Evolutionary conservation across 2,113 vertebrate species (phyloP), one percentile per base, ranked within the genome.

Genomic region (Erythrolamprus reginae): DNA sequence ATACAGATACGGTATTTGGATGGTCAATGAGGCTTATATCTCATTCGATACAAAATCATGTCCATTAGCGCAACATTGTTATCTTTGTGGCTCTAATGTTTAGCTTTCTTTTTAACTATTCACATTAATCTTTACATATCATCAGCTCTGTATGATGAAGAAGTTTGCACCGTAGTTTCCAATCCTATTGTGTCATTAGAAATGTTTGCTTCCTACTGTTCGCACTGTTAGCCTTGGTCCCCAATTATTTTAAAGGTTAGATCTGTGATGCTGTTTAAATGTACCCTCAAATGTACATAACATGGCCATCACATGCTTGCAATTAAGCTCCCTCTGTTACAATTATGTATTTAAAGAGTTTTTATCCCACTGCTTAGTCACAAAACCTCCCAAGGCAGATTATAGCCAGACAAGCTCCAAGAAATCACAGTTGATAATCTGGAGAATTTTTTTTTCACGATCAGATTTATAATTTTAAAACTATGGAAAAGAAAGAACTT

Each of bases 31-130:
- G 45, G 23, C 42, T 92, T 92, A 77, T 47, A 13, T 93, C 23
- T 24, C 90, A 91, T 89, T 93, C 56, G 53, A 93, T 55, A 38
- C 89, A 89, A 91, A 95, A 28, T 96, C 95, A 95, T 51, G 19
- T 70, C 26, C 90, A 88, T 90, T 48, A 33, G 26, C 61, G n/a
- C 93, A 93, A 88, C 45, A 33, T 93, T 1, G 0, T 92, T 95
- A 91, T 82, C 92, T 90, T 55, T 28, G 89, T 58, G 65, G 52
- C 90, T 92, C 92, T 93, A 89, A 82, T 23, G 92, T 61, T 61
- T 84, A 90, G 45, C 13, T 90, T 90, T 51, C 23, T 77, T 93
- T 90, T 93, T 90, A 92, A 91, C 28, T 8, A 2, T 33, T 82
- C 90, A 51, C 86, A 92, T 94, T 88, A 84, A 10, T 93, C 90